Evolutionary conservation across 2,888 invertebrate genomes (phyloP).

Genomic region (Clusia tigrina): DNA sequence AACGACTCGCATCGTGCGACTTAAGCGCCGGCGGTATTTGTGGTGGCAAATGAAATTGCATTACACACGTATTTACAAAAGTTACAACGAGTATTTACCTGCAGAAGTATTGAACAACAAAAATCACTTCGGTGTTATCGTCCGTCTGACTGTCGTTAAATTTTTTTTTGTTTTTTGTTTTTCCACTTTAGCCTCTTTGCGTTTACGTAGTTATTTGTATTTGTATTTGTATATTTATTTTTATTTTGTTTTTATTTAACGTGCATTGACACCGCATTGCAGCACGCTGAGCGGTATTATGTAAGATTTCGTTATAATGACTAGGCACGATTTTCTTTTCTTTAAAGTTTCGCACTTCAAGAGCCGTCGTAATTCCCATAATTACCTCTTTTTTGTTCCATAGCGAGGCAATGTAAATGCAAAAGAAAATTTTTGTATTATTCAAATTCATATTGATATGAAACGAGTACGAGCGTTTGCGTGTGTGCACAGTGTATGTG

Average conservation of each 20-base stretch:
- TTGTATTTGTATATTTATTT: not conserved
- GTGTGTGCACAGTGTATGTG: too few relatives aligned
- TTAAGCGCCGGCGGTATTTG: not conserved
- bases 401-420: too few relatives aligned
- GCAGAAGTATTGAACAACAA: not conserved
- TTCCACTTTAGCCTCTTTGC: not conserved
- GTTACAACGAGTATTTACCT: not conserved
- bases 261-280: constrained; percentile 2
- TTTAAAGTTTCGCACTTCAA: not conserved
- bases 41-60: not conserved
- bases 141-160: not conserved
- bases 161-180: not conserved
- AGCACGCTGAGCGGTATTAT: not conserved
- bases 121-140: not conserved
- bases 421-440: too few relatives aligned
- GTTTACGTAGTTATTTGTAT: not conserved
- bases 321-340: constrained; percentile 3
- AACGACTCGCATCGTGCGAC: not conserved
- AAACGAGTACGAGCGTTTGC: too few relatives aligned
- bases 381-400: not conserved
- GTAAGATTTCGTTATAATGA: not conserved
- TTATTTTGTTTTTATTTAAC: not conserved
- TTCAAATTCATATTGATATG: too few relatives aligned
- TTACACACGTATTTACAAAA: not conserved
- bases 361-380: not conserved